Evolutionary conservation across 2,888 invertebrate species (phyloP).

Genomic region (Trypoxylon attenuatum): DNA sequence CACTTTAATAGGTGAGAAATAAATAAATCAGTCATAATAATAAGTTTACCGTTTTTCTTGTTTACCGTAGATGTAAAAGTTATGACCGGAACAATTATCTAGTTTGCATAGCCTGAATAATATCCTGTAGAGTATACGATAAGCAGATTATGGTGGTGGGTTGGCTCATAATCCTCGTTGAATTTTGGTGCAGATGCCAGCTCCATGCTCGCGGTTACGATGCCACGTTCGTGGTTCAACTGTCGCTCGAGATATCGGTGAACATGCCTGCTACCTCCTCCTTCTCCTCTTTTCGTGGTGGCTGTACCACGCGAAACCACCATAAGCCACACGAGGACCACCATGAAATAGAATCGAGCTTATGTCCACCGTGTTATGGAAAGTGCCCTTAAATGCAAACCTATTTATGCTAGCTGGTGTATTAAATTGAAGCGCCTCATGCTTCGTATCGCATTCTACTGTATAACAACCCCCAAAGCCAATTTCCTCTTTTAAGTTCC

Average conservation of each 20-base stretch:
- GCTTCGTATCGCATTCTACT: not conserved
- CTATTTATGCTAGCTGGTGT: not conserved
- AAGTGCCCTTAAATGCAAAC: conserved; percentile 22
- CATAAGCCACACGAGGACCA: conserved; percentile 40
- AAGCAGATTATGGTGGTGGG: conserved; percentile 2
- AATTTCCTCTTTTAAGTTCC: no score
- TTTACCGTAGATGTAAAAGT: no score
- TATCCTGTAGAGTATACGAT: no score
- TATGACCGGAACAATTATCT: no score
- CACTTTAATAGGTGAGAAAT: no score
- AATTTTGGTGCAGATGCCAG: conserved; percentile 19
- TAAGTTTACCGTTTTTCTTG: no score
- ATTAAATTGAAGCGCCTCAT: not conserved
- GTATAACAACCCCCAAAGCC: no score
- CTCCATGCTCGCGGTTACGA: conserved; percentile 21
- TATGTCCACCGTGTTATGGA: conserved; percentile 51
- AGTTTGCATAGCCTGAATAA: no score
- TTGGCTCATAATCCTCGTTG: conserved; percentile 12
- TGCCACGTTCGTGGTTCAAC: conserved; percentile 21
- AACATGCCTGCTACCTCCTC: not conserved
- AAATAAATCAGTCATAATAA: no score
- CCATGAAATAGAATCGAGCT: conserved; percentile 56
- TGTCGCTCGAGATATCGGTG: conserved; percentile 4
- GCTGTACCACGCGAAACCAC: conserved; percentile 7
- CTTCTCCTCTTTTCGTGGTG: not conserved